Evolutionary conservation across 2,113 vertebrate genomes (phyloP).

Genomic region (Otocyon megalotis): DNA sequence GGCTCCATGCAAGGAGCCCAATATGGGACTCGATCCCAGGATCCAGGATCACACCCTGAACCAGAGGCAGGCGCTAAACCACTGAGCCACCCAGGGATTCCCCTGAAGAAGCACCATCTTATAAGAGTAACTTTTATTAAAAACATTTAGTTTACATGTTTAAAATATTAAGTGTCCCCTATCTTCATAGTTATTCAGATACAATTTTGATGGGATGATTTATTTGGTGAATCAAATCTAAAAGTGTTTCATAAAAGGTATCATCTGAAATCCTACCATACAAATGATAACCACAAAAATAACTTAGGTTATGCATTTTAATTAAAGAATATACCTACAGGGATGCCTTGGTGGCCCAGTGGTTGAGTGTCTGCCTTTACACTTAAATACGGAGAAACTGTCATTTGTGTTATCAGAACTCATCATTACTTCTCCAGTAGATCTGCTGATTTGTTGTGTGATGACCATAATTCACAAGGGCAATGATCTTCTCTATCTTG

Average conservation of each 20-base stretch:
- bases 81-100: too few relatives aligned
- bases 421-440: background rate
- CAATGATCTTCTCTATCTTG: background rate
- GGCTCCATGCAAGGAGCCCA: too few relatives aligned
- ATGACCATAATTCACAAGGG: background rate
- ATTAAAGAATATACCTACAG: background rate
- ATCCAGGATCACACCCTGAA: too few relatives aligned
- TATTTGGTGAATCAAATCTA: background rate
- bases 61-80: too few relatives aligned
- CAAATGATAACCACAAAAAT: background rate
- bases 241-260: background rate
- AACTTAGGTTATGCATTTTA: background rate
- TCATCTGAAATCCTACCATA: background rate
- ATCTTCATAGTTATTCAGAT: background rate
- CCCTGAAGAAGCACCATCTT: background rate
- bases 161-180: constrained; percentile 13
- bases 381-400: background rate
- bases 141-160: background rate
- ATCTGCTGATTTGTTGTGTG: background rate
- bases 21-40: too few relatives aligned
- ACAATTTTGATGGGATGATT: background rate
- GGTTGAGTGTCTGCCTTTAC: background rate
- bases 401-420: background rate
- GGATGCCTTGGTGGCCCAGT: too few relatives aligned
- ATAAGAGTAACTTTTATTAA: background rate